These are phyloP conservation scores for Diachrysia chrysitis DNA, from an alignment of 2,888 invertebrate genomes.

Conservation along the genomic window DNA sequence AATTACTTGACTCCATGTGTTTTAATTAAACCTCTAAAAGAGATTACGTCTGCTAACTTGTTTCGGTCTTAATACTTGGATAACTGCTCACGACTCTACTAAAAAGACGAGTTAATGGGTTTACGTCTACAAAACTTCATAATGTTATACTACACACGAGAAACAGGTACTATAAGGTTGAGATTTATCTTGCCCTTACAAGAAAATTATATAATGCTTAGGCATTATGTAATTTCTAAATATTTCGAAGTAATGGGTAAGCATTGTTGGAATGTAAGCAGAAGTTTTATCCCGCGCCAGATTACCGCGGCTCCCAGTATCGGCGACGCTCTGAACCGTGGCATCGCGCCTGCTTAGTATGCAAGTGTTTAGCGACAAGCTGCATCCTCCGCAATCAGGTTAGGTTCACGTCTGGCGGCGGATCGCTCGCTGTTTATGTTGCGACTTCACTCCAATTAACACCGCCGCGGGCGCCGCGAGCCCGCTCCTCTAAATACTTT, in stretches of 20 bases:
- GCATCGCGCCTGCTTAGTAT: slow-evolving; percentile 28
- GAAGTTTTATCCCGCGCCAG: background rate
- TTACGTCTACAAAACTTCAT: background rate
- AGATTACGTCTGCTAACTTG: background rate
- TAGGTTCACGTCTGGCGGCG: slow-evolving; percentile 15
- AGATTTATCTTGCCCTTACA: too few species aligned
- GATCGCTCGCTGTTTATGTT: slow-evolving; percentile 26
- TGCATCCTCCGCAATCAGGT: slow-evolving; percentile 25
- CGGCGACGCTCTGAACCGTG: background rate
- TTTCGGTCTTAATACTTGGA: background rate
- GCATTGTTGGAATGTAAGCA: too few species aligned
- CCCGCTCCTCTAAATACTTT: slow-evolving; percentile 9
- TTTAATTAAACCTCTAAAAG: slow-evolving; percentile 3
- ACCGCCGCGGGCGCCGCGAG: slow-evolving; percentile 7
- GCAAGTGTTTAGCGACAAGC: slow-evolving; percentile 41
- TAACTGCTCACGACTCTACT: background rate
- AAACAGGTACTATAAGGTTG: too few species aligned
- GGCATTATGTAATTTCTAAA: too few species aligned
- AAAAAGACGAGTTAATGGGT: background rate
- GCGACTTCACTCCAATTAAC: slow-evolving; percentile 34
- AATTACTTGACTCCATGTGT: slow-evolving; percentile 14
- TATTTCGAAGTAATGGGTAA: background rate
- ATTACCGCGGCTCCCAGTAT: background rate
- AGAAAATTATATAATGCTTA: too few species aligned
- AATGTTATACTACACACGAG: too few species aligned